Evolutionary conservation across 2,888 invertebrate genomes (phyloP), one percentile per base, ranked within the genome.

Genomic region (Leistus spinibarbis): DNA sequence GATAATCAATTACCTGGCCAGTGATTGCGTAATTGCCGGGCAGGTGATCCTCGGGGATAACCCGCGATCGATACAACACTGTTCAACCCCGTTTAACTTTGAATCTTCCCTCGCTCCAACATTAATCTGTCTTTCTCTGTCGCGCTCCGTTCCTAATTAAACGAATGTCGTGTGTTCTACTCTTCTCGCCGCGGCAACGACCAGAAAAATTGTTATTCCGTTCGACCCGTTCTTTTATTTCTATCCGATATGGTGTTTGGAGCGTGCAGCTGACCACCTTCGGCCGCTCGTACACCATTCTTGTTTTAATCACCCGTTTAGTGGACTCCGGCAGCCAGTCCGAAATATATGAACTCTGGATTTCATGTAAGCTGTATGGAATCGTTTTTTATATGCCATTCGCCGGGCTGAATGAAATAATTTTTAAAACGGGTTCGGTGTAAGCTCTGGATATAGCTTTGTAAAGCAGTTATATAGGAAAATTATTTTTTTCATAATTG

Each of bases 1-100:
- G 84, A 84, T 84, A 88, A 89, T 88, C 88, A 88, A 89, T 89
- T 89, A 88, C 87, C 86, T 86, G 86, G 84, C 84, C 86, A 85
- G 84, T 86, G 88, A 88, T 88, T 87, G 87, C 85, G 86, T 88
- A 88, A 89, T 89, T 88, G 88, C 88, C 88, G 86, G 86, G 84
- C 84, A 83, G 84, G 83, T 88, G 86, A 88, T 84, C 84, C 83
- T 83, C 79, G 76, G 82, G 83, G 84, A 84, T 82, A 80, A 81
- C 80, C 79, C 54, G 80, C 82, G 81, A 84, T 84, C 84, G 83
- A 84, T 82, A 82, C 80, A 80, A 82, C 83, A 83, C 80, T 82
- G 81, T 79, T 80, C 81, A 81, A 79, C 80, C 81, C 78, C 80
- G 77, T 81, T 73, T 62, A 67, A 73, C 67, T 73, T 73, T 23